Base-by-base conservation (phyloP, 2,797 vertebrate species). In the Galagoides demidoff region DNA sequence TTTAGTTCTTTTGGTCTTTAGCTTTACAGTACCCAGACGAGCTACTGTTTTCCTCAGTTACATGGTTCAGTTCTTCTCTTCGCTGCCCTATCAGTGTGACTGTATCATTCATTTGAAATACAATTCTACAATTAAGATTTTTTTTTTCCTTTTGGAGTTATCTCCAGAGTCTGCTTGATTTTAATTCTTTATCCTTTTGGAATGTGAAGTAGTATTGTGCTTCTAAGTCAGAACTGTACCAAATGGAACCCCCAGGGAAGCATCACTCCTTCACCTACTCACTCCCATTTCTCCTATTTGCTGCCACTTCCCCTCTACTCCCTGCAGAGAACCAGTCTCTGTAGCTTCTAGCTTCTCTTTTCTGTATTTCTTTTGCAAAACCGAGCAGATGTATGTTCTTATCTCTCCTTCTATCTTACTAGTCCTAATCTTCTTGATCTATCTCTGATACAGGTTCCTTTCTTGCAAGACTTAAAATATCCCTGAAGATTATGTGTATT, bases 141-240 rank as follows among this genome's bases (percentile, higher is more conserved):
- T 52, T 79, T 59, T 4, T 13, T 85, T 64, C 34, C 17, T 45
- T 55, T 29, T 57, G 39, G 25, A 10, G 16, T 76, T 93, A 39
- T 14, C 9, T 49, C 61, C 5, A 66, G 13, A 82, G 29, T 23
- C 25, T 63, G 49, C 27, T 79, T 61, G 52, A 37, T 81, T 85
- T 87, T 83, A 78, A 68, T 55, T 66, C 66, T 85, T 90, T 85
- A 20, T 73, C 16, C 66, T 96, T 92, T 88, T 64, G 59, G 23
- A 84, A 89, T 85, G 61, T 66, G 27, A 89, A 70, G 34, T 64
- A 59, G 34, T 76, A 57, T 4, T 37, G 16, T 76, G 34, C 3
- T 43, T 88, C n/a, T 86, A 63, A 81, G 45, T 64, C n/a, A 79
- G 31, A 84, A 5, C 13, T 78, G 61, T 52, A 52, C 17, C 34